A percentile compares a stretch with the other conserved stretches of the same genome.
Evolutionary conservation across 2,888 invertebrate genomes (phyloP).

Genomic region (Ditylenchus weischeri): DNA sequence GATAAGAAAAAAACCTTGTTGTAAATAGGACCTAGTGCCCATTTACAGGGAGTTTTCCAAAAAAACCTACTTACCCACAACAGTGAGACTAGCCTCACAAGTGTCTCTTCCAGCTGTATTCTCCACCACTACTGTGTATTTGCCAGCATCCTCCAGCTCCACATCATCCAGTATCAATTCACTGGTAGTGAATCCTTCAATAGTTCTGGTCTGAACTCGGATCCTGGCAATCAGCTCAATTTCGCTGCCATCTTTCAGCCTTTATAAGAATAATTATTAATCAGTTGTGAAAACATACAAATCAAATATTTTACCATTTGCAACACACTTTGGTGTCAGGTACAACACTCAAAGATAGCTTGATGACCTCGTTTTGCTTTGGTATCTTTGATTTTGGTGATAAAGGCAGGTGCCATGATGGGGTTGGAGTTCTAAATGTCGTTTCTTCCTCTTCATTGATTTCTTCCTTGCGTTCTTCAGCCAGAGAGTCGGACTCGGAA

Average conservation of each 20-base stretch:
- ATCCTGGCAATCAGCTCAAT: conserved; percentile 58
- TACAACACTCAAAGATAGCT: conserved; percentile 59
- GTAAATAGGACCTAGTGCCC: too few relatives aligned
- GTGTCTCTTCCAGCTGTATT: conserved; percentile 52
- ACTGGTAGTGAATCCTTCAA: conserved; percentile 46
- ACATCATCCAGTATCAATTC: conserved; percentile 56
- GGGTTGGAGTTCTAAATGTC: conserved; percentile 53
- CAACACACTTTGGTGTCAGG: conserved; percentile 59
- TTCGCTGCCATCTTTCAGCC: conserved; percentile 53
- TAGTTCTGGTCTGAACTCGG: conserved; percentile 50
- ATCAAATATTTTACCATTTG: conserved; percentile 44
- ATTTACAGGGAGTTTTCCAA: background rate
- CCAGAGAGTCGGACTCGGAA: conserved; percentile 52
- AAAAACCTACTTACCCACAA: conserved; percentile 30
- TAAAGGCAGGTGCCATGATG: conserved; percentile 58
- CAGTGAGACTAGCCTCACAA: conserved; percentile 54
- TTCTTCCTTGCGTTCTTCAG: conserved; percentile 41
- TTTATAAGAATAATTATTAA: background rate
- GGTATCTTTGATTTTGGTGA: conserved; percentile 58
- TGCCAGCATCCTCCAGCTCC: conserved; percentile 54
- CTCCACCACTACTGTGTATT: conserved; percentile 56
- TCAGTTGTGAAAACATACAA: background rate
- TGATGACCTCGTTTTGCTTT: conserved; percentile 53
- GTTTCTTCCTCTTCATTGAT: conserved; percentile 50
- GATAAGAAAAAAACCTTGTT: too few relatives aligned